These are phyloP conservation scores for Struthio camelus DNA, from an alignment of 2,113 vertebrate genomes.

Conservation along the genomic window DNA sequence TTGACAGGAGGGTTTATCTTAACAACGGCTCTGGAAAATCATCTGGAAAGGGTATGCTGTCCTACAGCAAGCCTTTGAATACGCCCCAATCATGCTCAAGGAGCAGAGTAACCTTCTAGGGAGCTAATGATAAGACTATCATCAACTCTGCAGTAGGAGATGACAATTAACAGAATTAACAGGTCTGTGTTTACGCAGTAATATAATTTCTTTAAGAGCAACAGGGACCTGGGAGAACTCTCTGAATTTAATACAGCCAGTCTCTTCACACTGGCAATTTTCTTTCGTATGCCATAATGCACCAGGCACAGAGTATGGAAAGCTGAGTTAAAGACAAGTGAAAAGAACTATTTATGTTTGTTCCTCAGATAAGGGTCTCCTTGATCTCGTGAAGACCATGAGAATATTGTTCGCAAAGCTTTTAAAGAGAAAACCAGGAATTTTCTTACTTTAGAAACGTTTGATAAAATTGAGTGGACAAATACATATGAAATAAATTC, in stretches of 20 bases:
- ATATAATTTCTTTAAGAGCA: neutral
- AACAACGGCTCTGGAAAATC: neutral
- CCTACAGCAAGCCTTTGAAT: neutral
- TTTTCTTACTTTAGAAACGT: neutral
- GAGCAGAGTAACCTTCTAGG: neutral
- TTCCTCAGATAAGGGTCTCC: neutral
- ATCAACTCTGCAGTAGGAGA: neutral
- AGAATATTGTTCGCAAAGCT: neutral
- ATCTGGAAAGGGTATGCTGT: neutral
- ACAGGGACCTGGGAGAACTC: neutral
- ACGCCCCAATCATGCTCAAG: neutral
- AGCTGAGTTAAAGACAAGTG: neutral
- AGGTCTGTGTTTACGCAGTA: neutral
- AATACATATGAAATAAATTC: neutral
- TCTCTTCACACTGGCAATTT: neutral
- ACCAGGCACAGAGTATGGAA: neutral
- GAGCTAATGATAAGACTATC: neutral
- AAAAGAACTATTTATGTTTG: neutral
- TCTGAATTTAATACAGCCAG: neutral
- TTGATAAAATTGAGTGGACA: neutral
- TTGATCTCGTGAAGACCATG: neutral
- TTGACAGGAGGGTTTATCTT: neutral
- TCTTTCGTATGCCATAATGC: neutral
- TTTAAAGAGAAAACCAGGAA: neutral
- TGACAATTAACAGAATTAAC: neutral